These are phyloP conservation scores for Holothuria glaberrima DNA, from an alignment of 35 echinoderm and acorn worm genomes.

Conservation along the genomic window DNA sequence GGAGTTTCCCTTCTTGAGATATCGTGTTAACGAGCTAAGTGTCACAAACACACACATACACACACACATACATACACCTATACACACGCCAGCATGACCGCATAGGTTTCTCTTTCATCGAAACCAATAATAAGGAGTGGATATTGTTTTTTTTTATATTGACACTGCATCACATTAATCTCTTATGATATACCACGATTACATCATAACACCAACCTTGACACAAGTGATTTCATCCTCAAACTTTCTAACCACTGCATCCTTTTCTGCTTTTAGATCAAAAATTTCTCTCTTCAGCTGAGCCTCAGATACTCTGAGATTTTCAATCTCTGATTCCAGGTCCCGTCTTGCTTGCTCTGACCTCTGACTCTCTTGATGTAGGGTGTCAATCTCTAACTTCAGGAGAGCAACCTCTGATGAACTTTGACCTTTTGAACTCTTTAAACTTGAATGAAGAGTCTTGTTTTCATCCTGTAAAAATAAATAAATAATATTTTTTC, in stretches of 20 bases:
- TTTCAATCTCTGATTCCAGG: not conserved
- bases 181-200: no score
- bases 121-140: no score
- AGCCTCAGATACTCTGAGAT: not conserved
- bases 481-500: no score
- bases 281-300: not conserved
- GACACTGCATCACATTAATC: no score
- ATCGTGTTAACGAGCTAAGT: no score
- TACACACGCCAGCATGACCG: no score
- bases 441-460: constrained; percentile 15
- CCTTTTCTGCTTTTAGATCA: not conserved
- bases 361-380: constrained; percentile 14
- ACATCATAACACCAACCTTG: constrained; percentile 6
- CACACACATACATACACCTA: no score
- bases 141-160: no score
- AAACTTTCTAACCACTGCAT: not conserved
- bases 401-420: constrained; percentile 9
- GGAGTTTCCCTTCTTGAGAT: no score
- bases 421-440: constrained; percentile 35
- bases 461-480: constrained; percentile 18
- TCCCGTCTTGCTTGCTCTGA: not conserved
- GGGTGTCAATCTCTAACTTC: constrained; percentile 20
- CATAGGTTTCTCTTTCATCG: no score
- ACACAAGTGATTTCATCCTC: not conserved
- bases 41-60: no score